Evolutionary conservation across 2,113 vertebrate species (phyloP), one percentile per base, ranked within the genome.

Genomic region (Datnioides undecimradiatus): DNA sequence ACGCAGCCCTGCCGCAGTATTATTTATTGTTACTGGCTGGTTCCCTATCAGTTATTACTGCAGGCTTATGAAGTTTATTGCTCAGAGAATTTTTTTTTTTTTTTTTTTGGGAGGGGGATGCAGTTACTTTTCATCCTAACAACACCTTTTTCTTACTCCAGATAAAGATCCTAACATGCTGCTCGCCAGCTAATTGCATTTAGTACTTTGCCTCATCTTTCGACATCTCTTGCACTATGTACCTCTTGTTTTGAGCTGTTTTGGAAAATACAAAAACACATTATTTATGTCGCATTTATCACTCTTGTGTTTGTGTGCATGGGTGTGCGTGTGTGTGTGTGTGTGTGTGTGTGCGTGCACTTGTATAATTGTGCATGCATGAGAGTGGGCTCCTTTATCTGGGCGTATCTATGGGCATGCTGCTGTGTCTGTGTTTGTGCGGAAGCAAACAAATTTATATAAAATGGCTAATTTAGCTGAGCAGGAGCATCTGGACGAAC

Each of bases 381-480:
- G 19, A 19, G n/a, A 51, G 49, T 27, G 23, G 25, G 5, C 6
- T 2, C 29, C 1, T 55, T 27, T 19, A 6, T 41, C 34, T 21
- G 33, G 13, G 17, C 49, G 23, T 21, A 21, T 17, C 2, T 9
- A 0, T 17, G 17, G 19, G 29, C 54, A 11, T 57, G 31, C 9
- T 3, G 57, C 33, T 46, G 60, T 49, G 38, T 19, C 1, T 70
- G 45, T 71, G 45, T 19, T 8, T 41, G 11, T 14, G 25, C 33
- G 4, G 31, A 60, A 55, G 25, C 16, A 43, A 54, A 31, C 49
- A 33, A 46, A 51, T 68, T 76, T 36, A 54, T 57, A n/a, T 59
- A n/a, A 82, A 76, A 80, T 13, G 4, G 25, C 31, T 73, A 65
- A 65, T 84, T 76, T 34, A 52, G 13, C 59, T 43, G 51, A 81